phyloP scores from a whole-genome alignment of 1,140 invertebrate genomes.

The Rhysida immarginata region DNA sequence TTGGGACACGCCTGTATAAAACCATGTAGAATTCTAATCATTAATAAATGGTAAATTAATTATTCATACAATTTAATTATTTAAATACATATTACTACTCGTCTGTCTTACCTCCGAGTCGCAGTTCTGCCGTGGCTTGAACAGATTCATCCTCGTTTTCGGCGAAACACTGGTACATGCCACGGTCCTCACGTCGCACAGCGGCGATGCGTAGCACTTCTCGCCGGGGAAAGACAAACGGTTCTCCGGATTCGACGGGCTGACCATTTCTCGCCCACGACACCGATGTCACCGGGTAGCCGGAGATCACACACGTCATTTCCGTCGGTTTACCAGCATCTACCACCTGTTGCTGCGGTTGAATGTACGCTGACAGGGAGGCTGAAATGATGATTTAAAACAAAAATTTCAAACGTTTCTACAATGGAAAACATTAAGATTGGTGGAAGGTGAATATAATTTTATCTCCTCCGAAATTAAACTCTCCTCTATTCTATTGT shows the following conservation, averaged over 20 bases:
- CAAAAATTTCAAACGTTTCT: too few relatives aligned
- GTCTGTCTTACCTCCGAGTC: constrained; percentile 53
- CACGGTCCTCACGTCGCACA: constrained; percentile 52
- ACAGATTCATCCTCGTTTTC: constrained; percentile 70
- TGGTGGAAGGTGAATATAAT: too few relatives aligned
- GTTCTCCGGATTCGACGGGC: not conserved
- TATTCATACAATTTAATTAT: too few relatives aligned
- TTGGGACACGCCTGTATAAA: too few relatives aligned
- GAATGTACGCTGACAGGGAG: constrained; percentile 22
- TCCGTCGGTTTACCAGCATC: constrained; percentile 24
- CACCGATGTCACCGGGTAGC: constrained; percentile 25
- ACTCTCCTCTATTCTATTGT: too few relatives aligned
- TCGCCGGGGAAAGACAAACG: constrained; percentile 8
- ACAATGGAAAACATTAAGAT: too few relatives aligned
- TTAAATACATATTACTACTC: not conserved
- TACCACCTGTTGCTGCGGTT: constrained; percentile 25
- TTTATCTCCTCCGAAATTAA: too few relatives aligned
- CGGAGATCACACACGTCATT: constrained; percentile 27
- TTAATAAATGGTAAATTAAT: too few relatives aligned
- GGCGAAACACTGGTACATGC: constrained; percentile 73
- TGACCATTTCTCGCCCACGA: constrained; percentile 28
- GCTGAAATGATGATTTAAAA: too few relatives aligned
- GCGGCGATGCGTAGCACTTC: constrained; percentile 36
- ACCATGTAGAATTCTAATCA: too few relatives aligned
- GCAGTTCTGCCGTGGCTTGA: constrained; percentile 61